Evolutionary conservation across 2,888 invertebrate species (phyloP).

Genomic region (Pharmacophagus antenor): DNA sequence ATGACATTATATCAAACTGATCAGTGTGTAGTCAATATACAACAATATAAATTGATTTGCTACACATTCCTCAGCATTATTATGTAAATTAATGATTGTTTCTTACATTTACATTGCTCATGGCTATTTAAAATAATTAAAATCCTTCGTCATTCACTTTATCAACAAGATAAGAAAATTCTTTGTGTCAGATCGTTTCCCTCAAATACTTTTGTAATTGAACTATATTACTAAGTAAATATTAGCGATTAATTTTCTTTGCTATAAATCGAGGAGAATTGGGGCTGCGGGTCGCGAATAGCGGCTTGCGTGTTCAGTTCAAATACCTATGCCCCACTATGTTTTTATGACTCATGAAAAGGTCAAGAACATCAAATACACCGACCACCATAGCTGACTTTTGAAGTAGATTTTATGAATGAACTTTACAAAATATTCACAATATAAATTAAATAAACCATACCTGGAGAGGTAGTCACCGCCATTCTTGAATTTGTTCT

Average conservation of each 20-base stretch:
- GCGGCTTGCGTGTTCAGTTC: conserved; percentile 49
- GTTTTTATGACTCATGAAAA: conserved; percentile 58
- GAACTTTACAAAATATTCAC: conserved; percentile 23
- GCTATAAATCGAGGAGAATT: conserved; percentile 37
- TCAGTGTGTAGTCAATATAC: no score
- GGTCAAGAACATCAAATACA: conserved; percentile 57
- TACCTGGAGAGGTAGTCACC: conserved; percentile 68
- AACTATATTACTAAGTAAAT: conserved; percentile 43
- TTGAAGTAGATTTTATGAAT: conserved; percentile 9
- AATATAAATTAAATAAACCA: conserved; percentile 32
- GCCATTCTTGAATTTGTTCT: conserved; percentile 72
- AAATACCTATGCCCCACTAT: conserved; percentile 64
- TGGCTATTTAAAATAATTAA: not conserved
- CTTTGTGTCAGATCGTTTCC: not conserved
- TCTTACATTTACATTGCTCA: no score
- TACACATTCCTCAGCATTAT: no score
- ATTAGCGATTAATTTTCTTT: conserved; percentile 50
- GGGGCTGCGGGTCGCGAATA: conserved; percentile 40
- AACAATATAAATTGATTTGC: no score
- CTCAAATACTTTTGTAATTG: conserved; percentile 10
- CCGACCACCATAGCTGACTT: not conserved
- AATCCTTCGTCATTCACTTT: not conserved
- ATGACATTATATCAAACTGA: no score
- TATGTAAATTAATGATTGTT: no score
- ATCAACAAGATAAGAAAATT: conserved; percentile 18